These are phyloP conservation scores for Cerastoderma edule DNA, from an alignment of 2,888 invertebrate genomes.

Conservation along the genomic window DNA sequence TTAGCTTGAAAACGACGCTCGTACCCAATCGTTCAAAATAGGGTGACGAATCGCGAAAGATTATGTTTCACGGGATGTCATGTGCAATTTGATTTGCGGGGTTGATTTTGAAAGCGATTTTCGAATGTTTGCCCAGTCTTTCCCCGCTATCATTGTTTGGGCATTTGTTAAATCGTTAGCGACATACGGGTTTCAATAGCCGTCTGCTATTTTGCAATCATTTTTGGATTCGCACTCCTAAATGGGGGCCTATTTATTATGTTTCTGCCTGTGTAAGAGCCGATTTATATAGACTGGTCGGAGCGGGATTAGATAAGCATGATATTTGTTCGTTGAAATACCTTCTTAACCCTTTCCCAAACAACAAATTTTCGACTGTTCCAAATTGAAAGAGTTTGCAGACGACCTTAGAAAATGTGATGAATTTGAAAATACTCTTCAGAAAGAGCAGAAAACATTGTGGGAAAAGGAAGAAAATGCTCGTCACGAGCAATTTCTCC, in stretches of 20 bases:
- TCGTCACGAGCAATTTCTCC: too few species aligned
- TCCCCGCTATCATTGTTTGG: constrained; percentile 13
- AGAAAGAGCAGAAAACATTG: too few species aligned
- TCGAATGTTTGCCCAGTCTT: constrained; percentile 20
- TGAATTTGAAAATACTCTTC: too few species aligned
- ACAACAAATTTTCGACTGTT: background rate
- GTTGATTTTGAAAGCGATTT: constrained; percentile 26
- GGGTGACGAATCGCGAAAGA: constrained; percentile 7
- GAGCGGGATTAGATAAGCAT: background rate
- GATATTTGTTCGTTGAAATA: background rate
- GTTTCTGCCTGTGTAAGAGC: background rate
- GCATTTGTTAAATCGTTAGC: constrained; percentile 8
- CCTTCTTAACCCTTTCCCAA: background rate
- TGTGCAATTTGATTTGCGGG: constrained; percentile 20
- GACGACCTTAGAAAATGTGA: too few species aligned
- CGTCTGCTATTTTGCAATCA: constrained; percentile 21
- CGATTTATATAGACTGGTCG: constrained; percentile 7
- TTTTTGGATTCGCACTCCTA: constrained; percentile 25
- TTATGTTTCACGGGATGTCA: constrained; percentile 26
- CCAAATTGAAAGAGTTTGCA: background rate
- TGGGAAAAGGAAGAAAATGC: too few species aligned
- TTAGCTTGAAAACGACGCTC: too few species aligned
- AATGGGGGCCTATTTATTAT: constrained; percentile 22
- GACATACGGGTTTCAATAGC: constrained; percentile 7
- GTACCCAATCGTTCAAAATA: background rate